phyloP scores from a whole-genome alignment of 2,888 invertebrate genomes.

The Flabesymbios commensalis region DNA sequence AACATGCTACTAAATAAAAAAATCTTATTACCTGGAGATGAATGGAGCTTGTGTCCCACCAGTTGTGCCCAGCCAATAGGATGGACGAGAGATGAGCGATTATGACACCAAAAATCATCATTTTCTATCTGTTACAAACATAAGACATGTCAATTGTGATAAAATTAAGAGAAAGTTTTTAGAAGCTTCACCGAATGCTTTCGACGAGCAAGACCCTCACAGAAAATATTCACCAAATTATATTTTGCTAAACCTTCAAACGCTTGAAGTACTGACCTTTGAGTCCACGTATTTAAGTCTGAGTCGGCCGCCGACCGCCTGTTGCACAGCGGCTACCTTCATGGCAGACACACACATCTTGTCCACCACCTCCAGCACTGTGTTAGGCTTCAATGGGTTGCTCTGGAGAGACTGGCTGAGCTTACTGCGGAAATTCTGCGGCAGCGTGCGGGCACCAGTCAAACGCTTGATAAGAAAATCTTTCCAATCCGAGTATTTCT shows the following conservation, averaged over 20 bases:
- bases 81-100: constrained; percentile 91
- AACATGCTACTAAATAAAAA: too few species aligned
- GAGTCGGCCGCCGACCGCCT: constrained; percentile 88
- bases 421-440: constrained; percentile 88
- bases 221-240: not conserved
- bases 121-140: constrained; percentile 45
- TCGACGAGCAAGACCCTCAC: not conserved
- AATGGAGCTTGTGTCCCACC: constrained; percentile 86
- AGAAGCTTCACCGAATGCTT: not conserved
- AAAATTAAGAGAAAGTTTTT: not conserved
- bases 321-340: constrained; percentile 81
- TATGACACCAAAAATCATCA: constrained; percentile 92
- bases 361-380: constrained; percentile 91
- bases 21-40: constrained; percentile 70
- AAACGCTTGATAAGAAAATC: constrained; percentile 88
- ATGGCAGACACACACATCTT: constrained; percentile 94
- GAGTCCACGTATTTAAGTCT: constrained; percentile 76
- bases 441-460: constrained; percentile 92
- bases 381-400: constrained; percentile 65
- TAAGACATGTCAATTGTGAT: too few species aligned
- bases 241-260: not conserved
- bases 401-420: constrained; percentile 61
- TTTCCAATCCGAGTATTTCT: constrained; percentile 95
- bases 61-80: constrained; percentile 95
- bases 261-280: constrained; percentile 63